Conservation (phyloP, 1,140 invertebrate genomes). For the Drosophila parabipectinata region DNA sequence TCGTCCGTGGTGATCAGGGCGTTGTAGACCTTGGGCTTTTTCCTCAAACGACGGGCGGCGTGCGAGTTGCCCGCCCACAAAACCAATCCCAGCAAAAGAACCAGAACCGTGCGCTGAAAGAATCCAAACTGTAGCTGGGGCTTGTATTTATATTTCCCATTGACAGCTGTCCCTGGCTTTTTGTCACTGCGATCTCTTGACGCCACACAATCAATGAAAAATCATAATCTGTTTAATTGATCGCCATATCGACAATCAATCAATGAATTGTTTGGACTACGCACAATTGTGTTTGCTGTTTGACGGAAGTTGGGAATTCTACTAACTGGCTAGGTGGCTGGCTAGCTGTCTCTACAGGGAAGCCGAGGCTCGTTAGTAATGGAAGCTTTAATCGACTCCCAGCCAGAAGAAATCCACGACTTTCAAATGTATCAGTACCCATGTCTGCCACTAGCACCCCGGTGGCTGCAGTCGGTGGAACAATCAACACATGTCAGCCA, state of each 20-base stretch:
- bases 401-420: conserved; percentile 43
- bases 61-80: conserved; percentile 36
- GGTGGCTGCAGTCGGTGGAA: conserved; percentile 57
- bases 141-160: conserved; percentile 7
- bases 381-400: conserved; percentile 32
- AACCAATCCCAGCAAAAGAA: conserved; percentile 48
- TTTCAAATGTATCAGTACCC: conserved; percentile 59
- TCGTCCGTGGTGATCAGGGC: conserved; percentile 90
- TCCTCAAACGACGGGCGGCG: conserved; percentile 81
- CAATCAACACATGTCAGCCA: conserved; percentile 63
- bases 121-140: conserved; percentile 8
- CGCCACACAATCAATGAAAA: conserved; percentile 49
- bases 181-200: conserved; percentile 41
- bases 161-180: conserved; percentile 52
- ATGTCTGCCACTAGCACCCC: background rate
- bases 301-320: conserved; percentile 66
- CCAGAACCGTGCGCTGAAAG: conserved; percentile 47
- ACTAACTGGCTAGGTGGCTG: background rate
- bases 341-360: conserved; percentile 40
- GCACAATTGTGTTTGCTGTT: conserved; percentile 50
- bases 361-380: conserved; percentile 56
- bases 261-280: conserved; percentile 71
- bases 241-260: conserved; percentile 71
- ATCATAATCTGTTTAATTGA: conserved; percentile 69
- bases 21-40: conserved; percentile 90